Evolutionary conservation across 2,888 invertebrate species (phyloP), one percentile per base, ranked within the genome.

Genomic region (Folsomia manolachei): DNA sequence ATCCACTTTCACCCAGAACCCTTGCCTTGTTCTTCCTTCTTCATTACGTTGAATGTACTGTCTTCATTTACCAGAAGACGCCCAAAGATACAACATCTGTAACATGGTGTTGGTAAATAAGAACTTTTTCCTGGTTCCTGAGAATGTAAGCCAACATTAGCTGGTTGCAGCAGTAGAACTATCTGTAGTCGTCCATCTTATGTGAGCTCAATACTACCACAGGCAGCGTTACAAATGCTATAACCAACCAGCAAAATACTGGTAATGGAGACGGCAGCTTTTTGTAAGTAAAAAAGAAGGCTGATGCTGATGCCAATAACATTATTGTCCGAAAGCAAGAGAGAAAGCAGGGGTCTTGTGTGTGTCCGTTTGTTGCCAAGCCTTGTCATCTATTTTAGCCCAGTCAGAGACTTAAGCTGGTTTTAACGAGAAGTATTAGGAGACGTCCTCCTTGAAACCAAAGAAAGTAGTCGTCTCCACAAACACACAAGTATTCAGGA

Each of bases 371-470:
- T 56, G 56, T 56, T 56, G 68, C 56, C 63, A 71, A 63, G 69
- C 62, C 63, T 63, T 70, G 66, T 70, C 74, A 70, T 71, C 70
- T 74, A 72, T 66, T 70, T 65, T 70, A 67, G 66, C 53, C 27
- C 56, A 63, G 69, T 67, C 66, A 23, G 67, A 66, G 74, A 70
- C 74, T 71, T 74, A 72, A 74, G 75, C 75, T 72, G 56, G 72
- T 75, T 72, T 75, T 75, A 75, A 75, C 71, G 75, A 75, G 68
- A 70, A 66, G 74, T 69, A 67, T 74, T 74, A 72, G n/a, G n/a
- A 69, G 53, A 64, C 64, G 63, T 11, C 21, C 52, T 66, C 27
- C 66, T 66, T 66, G 66, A 66, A 66, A 66, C 66, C 27, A 52
- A 66, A 27, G 64, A 39, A 39, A 66, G 21, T 27, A 66, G n/a